Base-by-base conservation (phyloP, 35 echinoderm and acorn worm species). In the Stichopus chloronotus region DNA sequence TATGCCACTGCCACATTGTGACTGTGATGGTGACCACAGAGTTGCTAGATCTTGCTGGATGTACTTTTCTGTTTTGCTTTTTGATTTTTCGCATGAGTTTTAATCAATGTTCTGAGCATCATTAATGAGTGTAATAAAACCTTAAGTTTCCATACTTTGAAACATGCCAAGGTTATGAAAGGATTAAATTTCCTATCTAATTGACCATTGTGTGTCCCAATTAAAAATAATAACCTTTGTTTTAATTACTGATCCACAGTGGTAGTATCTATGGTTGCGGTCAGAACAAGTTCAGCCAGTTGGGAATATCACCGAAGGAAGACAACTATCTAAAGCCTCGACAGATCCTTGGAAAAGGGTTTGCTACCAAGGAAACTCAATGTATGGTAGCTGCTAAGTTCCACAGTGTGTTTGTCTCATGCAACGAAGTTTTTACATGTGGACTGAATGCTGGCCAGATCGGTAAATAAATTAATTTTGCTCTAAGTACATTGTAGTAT, bases 381-480 rank as follows among this genome's bases (percentile, higher is more conserved):
- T 94, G 95, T 5, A 83, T 99, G n/a, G 95, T 93, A 19, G 97
- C 94, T 6, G 95, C 95, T 2, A 78, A 95, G 23, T 99, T 95
- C 87, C 97, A 99, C 56, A 95, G 95, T n/a, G 95, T 99, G 24
- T 76, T 99, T 79, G 94, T 92, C 84, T 92, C 95, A 0, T 84
- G 78, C 17, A 92, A 96, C 4, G 82, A 92, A 12, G 93, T 99
- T 43, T 99, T 82, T 13, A 99, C 97, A 11, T 95, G 96, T 82
- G 97, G 97, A 8, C 90, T 99, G 7, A 99, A 99, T 90, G 97
- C 93, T 86, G 97, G 97, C 43, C 97, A 99, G 79, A 86, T 99
- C 76, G 97, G 97, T 99, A 79, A 96, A 68, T 6, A 30, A 78
- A 23, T 19, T 24, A 24, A 10, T 24, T 7, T 74, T 74, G 14